phyloP scores from a whole-genome alignment of 2,797 vertebrate genomes.

The Fistularia commersonii region DNA sequence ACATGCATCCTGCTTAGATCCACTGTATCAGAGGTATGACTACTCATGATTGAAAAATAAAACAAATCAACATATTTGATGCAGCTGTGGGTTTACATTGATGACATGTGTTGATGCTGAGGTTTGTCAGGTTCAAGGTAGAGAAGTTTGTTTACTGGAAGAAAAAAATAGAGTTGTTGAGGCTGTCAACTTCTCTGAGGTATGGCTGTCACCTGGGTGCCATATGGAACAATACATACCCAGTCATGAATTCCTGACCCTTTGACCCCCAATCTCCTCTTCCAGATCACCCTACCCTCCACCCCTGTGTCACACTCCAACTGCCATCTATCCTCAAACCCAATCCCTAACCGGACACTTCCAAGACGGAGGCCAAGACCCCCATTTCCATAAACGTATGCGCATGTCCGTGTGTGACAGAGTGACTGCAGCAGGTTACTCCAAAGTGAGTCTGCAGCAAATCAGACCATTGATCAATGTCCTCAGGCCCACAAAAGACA shows the following conservation, averaged over 20 bases:
- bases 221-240: conserved; percentile 27
- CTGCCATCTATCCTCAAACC: conserved; percentile 45
- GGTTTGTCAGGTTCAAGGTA: background rate
- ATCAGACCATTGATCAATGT: conserved; percentile 42
- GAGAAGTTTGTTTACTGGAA: conserved; percentile 1
- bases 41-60: background rate
- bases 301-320: conserved; percentile 31
- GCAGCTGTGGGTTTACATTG: background rate
- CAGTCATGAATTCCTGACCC: conserved; percentile 45
- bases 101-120: background rate
- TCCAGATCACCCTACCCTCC: background rate
- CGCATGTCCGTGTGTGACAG: conserved; percentile 5
- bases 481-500: conserved; percentile 7
- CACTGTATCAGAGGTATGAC: no score
- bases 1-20: conserved; percentile 6
- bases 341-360: conserved; percentile 40
- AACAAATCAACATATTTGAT: background rate
- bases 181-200: conserved; percentile 14
- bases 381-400: conserved; percentile 46
- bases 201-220: conserved; percentile 15
- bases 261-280: conserved; percentile 30
- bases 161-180: conserved; percentile 23
- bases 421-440: conserved; percentile 38
- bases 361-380: conserved; percentile 49
- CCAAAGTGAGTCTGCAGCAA: conserved; percentile 32